Evolutionary conservation across 2,888 invertebrate species (phyloP), one percentile per base, ranked within the genome.

Genomic region (Hydrotaea cyrtoneurina): DNA sequence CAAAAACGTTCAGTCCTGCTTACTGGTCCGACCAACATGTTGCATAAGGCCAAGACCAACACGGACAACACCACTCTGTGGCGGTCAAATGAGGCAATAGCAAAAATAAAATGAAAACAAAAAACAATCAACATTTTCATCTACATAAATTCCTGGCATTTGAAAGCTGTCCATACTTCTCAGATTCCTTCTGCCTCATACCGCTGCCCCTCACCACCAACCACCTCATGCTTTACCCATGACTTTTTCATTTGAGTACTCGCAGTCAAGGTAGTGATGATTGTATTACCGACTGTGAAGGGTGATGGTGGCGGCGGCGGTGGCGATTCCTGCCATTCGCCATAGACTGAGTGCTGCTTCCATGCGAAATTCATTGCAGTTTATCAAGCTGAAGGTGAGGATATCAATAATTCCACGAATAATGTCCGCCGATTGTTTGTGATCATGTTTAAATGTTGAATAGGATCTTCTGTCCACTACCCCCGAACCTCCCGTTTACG

Each of bases 381-480:
- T 85, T 85, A 85, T 85, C 85, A 85, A 79, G 69, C 39, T 82
- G 76, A 80, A 77, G n/a, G 76, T 82, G 82, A 80, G 82, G 82
- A 85, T 85, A 82, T 85, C 85, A 85, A 85, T 85, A 82, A 85
- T 85, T 85, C 85, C 76, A 85, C 79, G 85, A 85, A 85, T 81
- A 85, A 85, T 85, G 77, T 80, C 82, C 84, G 78, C 55, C 82
- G 82, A 80, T 85, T 85, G 82, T 85, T 85, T 64, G 66, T 77
- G 76, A 85, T 82, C 82, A 82, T 85, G 82, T 85, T 85, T 62
- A 84, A 78, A 4, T 64, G 81, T 75, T 84, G 75, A 78, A 74
- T 80, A 78, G 69, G 76, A 80, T 78, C 73, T 46, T 19, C 76
- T 77, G 62, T 74, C 59, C 3, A n/a, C n/a, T n/a, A n/a, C n/a